These are phyloP conservation scores for Nasonia giraulti DNA, from an alignment of 1,140 invertebrate species.

Conservation along the genomic window DNA sequence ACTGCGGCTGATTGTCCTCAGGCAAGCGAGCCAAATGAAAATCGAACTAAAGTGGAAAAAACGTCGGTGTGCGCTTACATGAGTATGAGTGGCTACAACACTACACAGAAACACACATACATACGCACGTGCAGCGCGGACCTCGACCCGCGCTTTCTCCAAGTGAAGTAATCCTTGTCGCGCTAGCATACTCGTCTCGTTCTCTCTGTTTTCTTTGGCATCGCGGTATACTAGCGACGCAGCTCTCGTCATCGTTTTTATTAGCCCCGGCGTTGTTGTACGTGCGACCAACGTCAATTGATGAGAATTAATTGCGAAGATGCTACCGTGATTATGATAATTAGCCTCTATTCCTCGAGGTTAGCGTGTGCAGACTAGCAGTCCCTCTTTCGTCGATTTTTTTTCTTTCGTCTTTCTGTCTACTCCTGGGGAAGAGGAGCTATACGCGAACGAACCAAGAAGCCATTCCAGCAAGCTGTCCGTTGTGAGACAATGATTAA, in stretches of 20 bases:
- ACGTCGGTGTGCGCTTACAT: not conserved
- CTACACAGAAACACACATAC: not conserved
- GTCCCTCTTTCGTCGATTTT: not conserved
- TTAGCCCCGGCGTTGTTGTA: not conserved
- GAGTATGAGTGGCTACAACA: not conserved
- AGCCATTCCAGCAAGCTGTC: not conserved
- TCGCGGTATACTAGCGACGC: not conserved
- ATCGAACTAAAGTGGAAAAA: not conserved
- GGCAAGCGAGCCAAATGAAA: not conserved
- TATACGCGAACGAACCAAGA: not conserved
- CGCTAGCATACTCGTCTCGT: not conserved
- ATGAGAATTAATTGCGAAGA: constrained; percentile 46
- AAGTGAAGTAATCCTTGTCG: constrained; percentile 39
- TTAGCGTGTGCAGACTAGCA: not conserved
- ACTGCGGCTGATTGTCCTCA: not conserved
- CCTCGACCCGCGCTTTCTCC: constrained; percentile 41
- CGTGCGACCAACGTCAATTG: constrained; percentile 39
- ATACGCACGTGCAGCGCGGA: not conserved
- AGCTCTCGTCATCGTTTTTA: constrained; percentile 31
- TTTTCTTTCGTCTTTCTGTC: not conserved
- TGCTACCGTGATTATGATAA: constrained; percentile 46
- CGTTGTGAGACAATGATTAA: constrained; percentile 47
- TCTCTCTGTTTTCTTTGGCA: not conserved
- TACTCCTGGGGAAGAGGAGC: not conserved
- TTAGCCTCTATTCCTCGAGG: constrained; percentile 16